Evolutionary conservation across 2,797 vertebrate genomes (phyloP).

Genomic region (Corythornis leucogaster): DNA sequence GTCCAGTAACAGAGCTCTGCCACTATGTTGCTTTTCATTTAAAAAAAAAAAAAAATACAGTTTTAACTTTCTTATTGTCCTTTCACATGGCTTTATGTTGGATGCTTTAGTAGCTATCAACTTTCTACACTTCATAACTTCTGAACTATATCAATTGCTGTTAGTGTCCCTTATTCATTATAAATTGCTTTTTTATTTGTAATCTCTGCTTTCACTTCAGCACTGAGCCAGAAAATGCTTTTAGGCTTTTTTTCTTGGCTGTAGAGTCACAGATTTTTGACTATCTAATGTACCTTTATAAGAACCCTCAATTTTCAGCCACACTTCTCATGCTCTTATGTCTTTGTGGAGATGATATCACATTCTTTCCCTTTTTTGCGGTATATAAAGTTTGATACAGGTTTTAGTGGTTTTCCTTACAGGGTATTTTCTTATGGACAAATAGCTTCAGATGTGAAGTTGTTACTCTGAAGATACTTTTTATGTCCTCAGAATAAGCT

Average conservation of each 20-base stretch:
- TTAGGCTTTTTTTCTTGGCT: constrained; percentile 37
- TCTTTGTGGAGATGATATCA: background rate
- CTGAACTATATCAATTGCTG: constrained; percentile 27
- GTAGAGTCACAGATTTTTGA: constrained; percentile 32
- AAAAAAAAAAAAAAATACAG: background rate
- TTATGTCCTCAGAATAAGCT: background rate
- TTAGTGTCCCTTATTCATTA: constrained; percentile 26
- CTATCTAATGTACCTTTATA: constrained; percentile 12
- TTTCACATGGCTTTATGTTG: constrained; percentile 33
- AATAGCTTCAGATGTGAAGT: background rate
- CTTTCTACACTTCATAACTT: constrained; percentile 46
- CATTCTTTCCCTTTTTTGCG: background rate
- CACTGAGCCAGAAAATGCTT: background rate
- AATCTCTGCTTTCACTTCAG: constrained; percentile 40
- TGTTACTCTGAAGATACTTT: background rate
- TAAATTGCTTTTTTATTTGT: constrained; percentile 60
- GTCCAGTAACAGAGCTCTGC: background rate
- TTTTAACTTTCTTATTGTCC: background rate
- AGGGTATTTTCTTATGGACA: background rate
- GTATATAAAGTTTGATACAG: background rate
- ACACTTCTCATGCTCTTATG: constrained; percentile 15
- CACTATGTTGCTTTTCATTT: background rate
- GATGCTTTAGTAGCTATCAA: constrained; percentile 29
- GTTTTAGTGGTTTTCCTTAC: constrained; percentile 7
- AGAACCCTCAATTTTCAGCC: constrained; percentile 42